Base-by-base conservation (phyloP, 2,888 invertebrate species). In the Protophormia terraenovae region DNA sequence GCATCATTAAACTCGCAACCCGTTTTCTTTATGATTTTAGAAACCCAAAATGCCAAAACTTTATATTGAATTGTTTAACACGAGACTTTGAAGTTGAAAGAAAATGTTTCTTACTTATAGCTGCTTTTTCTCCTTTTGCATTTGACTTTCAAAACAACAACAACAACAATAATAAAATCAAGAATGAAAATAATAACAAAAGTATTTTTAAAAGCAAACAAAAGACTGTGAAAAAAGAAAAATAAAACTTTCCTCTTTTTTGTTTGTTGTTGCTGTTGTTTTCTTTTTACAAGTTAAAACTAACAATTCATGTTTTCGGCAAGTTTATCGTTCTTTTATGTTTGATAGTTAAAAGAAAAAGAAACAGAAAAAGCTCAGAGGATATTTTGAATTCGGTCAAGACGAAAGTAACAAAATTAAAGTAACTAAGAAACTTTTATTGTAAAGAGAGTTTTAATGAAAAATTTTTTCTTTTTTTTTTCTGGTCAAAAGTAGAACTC, bases 281-380 rank as follows among this genome's bases (percentile, higher is more conserved):
- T 84, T 80, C 73, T 67, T 64, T n/a, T 78, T 41, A 19, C 64
- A 80, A 85, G 64, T 84, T 84, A 83, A 84, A 87, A 83, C 84
- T 82, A 86, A 86, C 86, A 87, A 82, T 80, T 87, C 87, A 84
- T 86, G 87, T 86, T 86, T 86, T 86, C 64, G 67, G 73, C 67
- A 84, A 78, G 78, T 86, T 84, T 86, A 84, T 84, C 82, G 83
- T 69, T 41, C 60, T 84, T 83, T 81, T 78, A 60, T 62, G 64
- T 77, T 72, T 77, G 45, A 32, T 22, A 62, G 47, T 67, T 75
- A 71, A 64, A 67, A 41, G 0, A 53, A 45, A 8, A 27, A 5
- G 4, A 19, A 32, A 29, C 16, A 19, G 16, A 22, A 58, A 41
- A 4, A 72, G 45, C 10, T 19, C 19, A 4, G 10, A 16, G 35